These are phyloP conservation scores for Palythoa grandis DNA, from an alignment of 92 coral and sea anemone genomes.

Conservation along the genomic window DNA sequence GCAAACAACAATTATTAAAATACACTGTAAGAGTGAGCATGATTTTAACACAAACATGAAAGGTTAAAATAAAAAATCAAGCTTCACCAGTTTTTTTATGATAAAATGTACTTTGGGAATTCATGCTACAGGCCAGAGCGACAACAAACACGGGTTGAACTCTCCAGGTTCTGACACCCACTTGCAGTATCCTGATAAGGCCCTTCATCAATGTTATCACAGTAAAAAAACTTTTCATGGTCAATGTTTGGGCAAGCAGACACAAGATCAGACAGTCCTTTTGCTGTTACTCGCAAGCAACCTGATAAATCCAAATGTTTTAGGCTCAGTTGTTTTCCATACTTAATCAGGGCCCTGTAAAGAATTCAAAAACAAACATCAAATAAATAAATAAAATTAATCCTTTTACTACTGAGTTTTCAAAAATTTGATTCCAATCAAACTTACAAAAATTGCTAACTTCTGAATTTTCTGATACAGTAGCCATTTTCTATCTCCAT, in stretches of 20 bases:
- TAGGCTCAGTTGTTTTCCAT: slow-evolving; percentile 78
- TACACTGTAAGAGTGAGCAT: too few species aligned
- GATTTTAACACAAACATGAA: too few species aligned
- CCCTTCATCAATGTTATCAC: slow-evolving; percentile 96
- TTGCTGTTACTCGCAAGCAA: slow-evolving; percentile 89
- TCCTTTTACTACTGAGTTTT: too few species aligned
- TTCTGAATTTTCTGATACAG: too few species aligned
- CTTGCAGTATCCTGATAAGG: slow-evolving; percentile 98
- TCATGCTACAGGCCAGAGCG: slow-evolving; percentile 69
- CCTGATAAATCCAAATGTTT: slow-evolving; percentile 92
- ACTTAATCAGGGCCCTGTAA: slow-evolving; percentile 80
- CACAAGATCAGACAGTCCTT: slow-evolving; percentile 88
- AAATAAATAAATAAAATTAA: neutral
- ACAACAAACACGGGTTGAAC: slow-evolving; percentile 90
- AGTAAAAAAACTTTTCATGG: slow-evolving; percentile 90
- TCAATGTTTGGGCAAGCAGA: slow-evolving; percentile 82
- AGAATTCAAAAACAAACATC: neutral
- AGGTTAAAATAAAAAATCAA: too few species aligned
- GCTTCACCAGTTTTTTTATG: too few species aligned
- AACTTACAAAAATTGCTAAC: neutral
- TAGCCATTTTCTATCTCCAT: too few species aligned
- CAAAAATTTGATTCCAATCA: too few species aligned
- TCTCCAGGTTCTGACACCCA: slow-evolving; percentile 96
- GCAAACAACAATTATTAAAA: too few species aligned
- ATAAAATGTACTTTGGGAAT: neutral